Evolutionary conservation across 2,113 vertebrate genomes (phyloP).

Genomic region (Abramis brama): DNA sequence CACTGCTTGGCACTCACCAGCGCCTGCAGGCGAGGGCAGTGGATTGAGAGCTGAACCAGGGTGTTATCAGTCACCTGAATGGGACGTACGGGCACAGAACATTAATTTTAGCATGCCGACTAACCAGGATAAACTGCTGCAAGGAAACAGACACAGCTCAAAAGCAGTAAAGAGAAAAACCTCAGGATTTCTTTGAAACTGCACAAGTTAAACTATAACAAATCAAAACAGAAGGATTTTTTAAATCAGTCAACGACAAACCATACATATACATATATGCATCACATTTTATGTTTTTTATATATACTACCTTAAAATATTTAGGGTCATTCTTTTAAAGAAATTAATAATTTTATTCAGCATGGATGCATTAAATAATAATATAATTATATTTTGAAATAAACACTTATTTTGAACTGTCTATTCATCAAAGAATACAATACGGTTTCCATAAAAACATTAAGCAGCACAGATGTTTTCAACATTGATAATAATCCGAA

Average conservation of each 20-base stretch:
- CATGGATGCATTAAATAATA: not conserved
- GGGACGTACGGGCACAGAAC: constrained; percentile 26
- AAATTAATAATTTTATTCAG: not conserved
- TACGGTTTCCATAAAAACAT: not conserved
- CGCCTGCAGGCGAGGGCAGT: constrained; percentile 96
- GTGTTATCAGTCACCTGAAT: constrained; percentile 94
- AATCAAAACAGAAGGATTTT: no score
- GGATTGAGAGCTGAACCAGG: constrained; percentile 95
- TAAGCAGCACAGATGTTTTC: not conserved
- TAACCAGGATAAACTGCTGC: constrained; percentile 13
- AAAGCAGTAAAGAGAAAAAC: not conserved
- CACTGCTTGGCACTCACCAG: constrained; percentile 81
- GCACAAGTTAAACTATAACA: no score
- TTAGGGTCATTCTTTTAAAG: not conserved
- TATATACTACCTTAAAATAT: not conserved
- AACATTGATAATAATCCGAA: not conserved
- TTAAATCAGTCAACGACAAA: no score
- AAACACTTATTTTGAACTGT: not conserved
- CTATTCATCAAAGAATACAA: no score
- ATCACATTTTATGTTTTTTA: no score
- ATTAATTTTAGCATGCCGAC: not conserved
- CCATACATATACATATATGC: no score
- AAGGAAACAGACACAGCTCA: constrained; percentile 11
- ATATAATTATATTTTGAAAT: not conserved
- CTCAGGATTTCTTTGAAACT: no score